These are phyloP conservation scores for Nymphalis urticae DNA, from an alignment of 2,888 invertebrate species.

Conservation along the genomic window DNA sequence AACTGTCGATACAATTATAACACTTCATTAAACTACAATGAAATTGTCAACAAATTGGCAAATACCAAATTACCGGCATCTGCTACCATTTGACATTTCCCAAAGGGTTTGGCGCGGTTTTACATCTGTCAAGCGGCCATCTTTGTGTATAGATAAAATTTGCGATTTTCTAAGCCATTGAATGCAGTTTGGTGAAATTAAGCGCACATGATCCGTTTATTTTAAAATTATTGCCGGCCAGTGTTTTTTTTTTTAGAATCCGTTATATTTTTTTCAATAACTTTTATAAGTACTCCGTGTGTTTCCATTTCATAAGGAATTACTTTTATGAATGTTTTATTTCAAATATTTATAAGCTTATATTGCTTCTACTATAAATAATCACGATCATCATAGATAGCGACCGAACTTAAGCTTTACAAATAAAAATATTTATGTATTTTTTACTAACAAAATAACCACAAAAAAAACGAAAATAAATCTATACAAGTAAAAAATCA, in stretches of 20 bases:
- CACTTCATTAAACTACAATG: slow-evolving; percentile 71
- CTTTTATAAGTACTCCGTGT: slow-evolving; percentile 2
- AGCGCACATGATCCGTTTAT: slow-evolving; percentile 60
- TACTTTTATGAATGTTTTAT: not conserved
- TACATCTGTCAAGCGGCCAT: slow-evolving; percentile 70
- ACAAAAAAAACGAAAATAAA: too few relatives aligned
- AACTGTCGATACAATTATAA: slow-evolving; percentile 69
- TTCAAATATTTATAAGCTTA: not conserved
- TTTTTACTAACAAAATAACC: too few relatives aligned
- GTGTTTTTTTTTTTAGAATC: slow-evolving; percentile 37
- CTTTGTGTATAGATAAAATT: slow-evolving; percentile 69
- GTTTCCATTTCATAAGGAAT: not conserved
- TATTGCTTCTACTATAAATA: not conserved
- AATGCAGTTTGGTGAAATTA: slow-evolving; percentile 70
- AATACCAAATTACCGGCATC: slow-evolving; percentile 75
- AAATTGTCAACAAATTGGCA: slow-evolving; percentile 67
- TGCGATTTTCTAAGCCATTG: slow-evolving; percentile 78
- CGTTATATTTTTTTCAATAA: slow-evolving; percentile 34
- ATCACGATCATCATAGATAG: not conserved
- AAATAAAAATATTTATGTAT: too few relatives aligned
- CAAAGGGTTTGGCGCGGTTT: slow-evolving; percentile 75
- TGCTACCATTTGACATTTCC: slow-evolving; percentile 67
- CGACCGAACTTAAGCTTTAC: too few relatives aligned
- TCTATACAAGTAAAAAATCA: too few relatives aligned
- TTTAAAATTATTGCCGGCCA: slow-evolving; percentile 39